A percentile compares a stretch with the other conserved stretches of the same genome.
These are phyloP conservation scores for Myoxocephalus aenaeus DNA, from an alignment of 2,797 vertebrate genomes.

Conservation along the genomic window DNA sequence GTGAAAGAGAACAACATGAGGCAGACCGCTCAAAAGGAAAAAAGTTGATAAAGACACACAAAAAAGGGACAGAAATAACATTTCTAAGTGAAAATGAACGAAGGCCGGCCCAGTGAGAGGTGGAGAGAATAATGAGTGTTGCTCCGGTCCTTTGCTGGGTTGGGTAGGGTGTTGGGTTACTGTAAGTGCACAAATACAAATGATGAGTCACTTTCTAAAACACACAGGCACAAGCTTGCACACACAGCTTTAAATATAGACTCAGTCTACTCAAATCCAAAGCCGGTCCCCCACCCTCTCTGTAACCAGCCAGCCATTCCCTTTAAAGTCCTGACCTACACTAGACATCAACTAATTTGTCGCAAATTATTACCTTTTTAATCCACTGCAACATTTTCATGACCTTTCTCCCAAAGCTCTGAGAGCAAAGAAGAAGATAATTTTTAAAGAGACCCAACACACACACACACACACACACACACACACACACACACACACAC, in stretches of 20 bases:
- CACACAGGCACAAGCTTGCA: slow-evolving; percentile 36
- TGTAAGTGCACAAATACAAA: slow-evolving; percentile 63
- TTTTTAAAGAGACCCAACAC: slow-evolving; percentile 12
- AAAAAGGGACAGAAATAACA: background rate
- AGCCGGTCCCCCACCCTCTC: slow-evolving; percentile 11
- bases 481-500: background rate
- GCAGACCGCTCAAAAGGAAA: background rate
- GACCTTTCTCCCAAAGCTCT: slow-evolving; percentile 42
- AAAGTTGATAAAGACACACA: background rate
- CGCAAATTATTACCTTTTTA: slow-evolving; percentile 35
- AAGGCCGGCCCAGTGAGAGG: background rate
- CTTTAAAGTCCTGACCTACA: slow-evolving; percentile 22
- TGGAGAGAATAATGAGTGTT: slow-evolving; percentile 34
- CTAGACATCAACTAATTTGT: slow-evolving; percentile 1
- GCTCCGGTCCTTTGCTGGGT: slow-evolving; percentile 40
- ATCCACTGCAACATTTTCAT: slow-evolving; percentile 33
- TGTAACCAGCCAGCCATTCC: slow-evolving; percentile 8
- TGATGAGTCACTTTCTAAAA: slow-evolving; percentile 71
- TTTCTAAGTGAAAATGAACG: background rate
- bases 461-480: background rate
- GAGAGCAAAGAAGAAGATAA: slow-evolving; percentile 31
- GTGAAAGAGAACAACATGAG: background rate
- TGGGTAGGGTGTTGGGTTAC: slow-evolving; percentile 63
- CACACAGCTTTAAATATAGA: slow-evolving; percentile 57
- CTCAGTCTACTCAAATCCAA: slow-evolving; percentile 49